phyloP scores from a whole-genome alignment of 2,113 vertebrate species.

The Labrus mixtus region DNA sequence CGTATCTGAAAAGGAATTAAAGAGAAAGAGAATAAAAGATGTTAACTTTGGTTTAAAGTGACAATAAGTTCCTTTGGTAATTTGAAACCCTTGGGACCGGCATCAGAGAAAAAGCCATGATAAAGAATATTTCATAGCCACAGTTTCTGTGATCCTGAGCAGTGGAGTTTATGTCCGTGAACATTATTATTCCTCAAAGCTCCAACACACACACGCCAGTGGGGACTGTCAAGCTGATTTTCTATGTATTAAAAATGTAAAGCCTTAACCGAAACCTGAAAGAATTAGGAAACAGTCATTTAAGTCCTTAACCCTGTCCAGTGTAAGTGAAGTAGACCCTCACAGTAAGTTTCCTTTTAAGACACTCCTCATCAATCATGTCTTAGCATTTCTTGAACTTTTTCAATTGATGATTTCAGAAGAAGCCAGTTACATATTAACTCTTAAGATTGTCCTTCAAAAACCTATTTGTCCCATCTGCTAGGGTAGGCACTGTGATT shows the following conservation, averaged over 20 bases:
- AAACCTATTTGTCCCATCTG: too few species aligned
- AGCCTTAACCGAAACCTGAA: conserved; percentile 22
- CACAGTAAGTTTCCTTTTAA: background rate
- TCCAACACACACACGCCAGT: conserved; percentile 11
- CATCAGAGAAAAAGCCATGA: conserved; percentile 32
- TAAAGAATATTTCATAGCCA: conserved; percentile 35
- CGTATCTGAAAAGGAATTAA: conserved; percentile 16
- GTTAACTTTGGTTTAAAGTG: conserved; percentile 43
- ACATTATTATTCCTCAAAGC: conserved; percentile 36
- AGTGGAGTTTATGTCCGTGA: conserved; percentile 24
- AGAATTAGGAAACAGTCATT: conserved; percentile 4
- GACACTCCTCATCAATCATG: background rate
- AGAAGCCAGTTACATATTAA: background rate
- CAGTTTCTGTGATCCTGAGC: conserved; percentile 34
- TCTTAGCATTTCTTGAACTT: conserved; percentile 14
- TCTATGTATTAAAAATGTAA: conserved; percentile 43
- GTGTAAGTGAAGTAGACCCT: conserved; percentile 13
- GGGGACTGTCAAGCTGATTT: conserved; percentile 10
- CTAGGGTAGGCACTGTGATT: too few species aligned
- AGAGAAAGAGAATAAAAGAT: conserved; percentile 23
- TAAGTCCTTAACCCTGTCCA: background rate
- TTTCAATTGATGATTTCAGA: background rate
- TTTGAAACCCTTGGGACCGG: conserved; percentile 28
- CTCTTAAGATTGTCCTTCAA: background rate
- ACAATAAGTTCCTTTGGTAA: conserved; percentile 38